Conservation (phyloP, 2,797 vertebrate genomes). For the Poeciliopsis turneri region DNA sequence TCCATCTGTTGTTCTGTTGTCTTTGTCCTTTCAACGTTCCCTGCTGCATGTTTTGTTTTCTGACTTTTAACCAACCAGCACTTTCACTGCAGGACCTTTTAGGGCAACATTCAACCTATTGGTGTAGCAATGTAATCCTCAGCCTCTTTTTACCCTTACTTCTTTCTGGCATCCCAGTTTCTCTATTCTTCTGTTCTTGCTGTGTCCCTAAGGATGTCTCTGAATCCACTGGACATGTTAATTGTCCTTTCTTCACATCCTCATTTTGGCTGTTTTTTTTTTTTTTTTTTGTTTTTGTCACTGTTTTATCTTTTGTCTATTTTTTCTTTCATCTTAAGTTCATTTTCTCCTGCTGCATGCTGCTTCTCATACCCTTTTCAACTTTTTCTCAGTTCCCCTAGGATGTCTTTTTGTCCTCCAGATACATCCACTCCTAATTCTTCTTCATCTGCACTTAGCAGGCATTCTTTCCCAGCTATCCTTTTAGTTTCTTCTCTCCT, state of each 20-base stretch:
- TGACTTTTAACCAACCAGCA: constrained; percentile 18
- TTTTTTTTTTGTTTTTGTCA: constrained; percentile 3
- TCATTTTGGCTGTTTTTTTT: constrained; percentile 8
- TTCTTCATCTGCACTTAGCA: constrained; percentile 34
- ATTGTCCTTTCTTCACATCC: constrained; percentile 39
- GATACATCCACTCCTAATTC: constrained; percentile 37
- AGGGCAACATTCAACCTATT: constrained; percentile 45
- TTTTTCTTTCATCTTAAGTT: constrained; percentile 22
- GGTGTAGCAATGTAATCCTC: constrained; percentile 28
- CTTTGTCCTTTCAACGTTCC: constrained; percentile 24
- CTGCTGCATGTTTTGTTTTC: constrained; percentile 13
- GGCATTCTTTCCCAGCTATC: neutral
- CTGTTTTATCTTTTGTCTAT: constrained; percentile 33
- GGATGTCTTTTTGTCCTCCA: constrained; percentile 46
- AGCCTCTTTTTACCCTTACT: constrained; percentile 4
- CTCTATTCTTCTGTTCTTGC: constrained; percentile 4
- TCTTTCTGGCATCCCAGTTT: constrained; percentile 15
- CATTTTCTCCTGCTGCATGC: constrained; percentile 32
- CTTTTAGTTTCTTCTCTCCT: constrained; percentile 17
- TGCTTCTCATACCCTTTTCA: constrained; percentile 40
- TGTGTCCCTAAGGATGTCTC: constrained; percentile 36
- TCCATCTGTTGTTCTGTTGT: constrained; percentile 14
- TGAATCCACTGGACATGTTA: constrained; percentile 48
- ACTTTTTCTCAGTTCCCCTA: constrained; percentile 43
- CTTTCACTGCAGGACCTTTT: constrained; percentile 24